phyloP scores from a whole-genome alignment of 53 echinoderm and acorn worm species.

The Hippasteria phrygiana region DNA sequence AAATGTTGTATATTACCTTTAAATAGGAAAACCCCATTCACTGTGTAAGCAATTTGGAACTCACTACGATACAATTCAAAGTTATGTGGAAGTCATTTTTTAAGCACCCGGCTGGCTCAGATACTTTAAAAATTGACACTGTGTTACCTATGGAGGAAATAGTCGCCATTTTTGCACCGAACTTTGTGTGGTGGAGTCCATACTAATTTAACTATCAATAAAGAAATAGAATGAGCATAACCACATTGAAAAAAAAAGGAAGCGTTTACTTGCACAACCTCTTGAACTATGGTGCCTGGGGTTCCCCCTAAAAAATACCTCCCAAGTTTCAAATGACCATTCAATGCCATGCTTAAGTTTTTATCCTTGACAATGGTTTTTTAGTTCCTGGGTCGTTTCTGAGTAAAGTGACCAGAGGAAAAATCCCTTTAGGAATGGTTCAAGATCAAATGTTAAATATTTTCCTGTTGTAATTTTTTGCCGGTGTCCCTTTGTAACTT shows the following conservation, averaged over 20 bases:
- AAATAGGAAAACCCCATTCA: too few relatives aligned
- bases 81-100: too few relatives aligned
- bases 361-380: not conserved
- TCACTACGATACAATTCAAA: too few relatives aligned
- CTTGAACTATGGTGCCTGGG: not conserved
- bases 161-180: too few relatives aligned
- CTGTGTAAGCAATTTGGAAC: too few relatives aligned
- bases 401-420: not conserved
- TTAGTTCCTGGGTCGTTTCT: slow-evolving; percentile 36
- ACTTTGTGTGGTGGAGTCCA: too few relatives aligned
- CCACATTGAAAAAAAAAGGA: not conserved
- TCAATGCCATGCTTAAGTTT: not conserved
- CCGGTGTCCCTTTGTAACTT: not conserved
- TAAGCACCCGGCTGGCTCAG: too few relatives aligned
- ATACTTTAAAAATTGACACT: too few relatives aligned
- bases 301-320: slow-evolving; percentile 29
- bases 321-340: slow-evolving; percentile 1
- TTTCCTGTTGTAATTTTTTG: not conserved
- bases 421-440: not conserved
- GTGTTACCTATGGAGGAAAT: too few relatives aligned
- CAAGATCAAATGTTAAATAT: not conserved
- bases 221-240: not conserved
- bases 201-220: not conserved
- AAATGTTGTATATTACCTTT: too few relatives aligned
- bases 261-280: not conserved